Conservation (phyloP, 2,888 invertebrate species). For the Phorcus lineatus region DNA sequence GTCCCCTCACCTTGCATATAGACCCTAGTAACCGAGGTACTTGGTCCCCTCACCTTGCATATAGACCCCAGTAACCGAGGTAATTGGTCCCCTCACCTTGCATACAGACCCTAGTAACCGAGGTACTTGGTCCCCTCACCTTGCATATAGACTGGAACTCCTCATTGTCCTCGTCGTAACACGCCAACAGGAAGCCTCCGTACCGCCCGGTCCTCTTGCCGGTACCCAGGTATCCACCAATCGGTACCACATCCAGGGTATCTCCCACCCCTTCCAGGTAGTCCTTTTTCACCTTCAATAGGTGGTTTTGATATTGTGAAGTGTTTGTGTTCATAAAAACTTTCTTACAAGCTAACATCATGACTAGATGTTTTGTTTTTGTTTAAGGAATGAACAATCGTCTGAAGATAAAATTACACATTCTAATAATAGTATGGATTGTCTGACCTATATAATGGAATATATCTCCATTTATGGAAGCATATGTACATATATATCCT, state of each 20-base stretch:
- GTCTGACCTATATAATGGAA: no score
- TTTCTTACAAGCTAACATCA: not conserved
- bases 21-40: no score
- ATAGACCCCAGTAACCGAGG: no score
- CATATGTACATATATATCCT: no score
- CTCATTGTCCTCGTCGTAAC: slow-evolving; percentile 91
- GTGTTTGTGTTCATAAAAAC: no score
- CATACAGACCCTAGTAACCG: no score
- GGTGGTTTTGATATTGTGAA: not conserved
- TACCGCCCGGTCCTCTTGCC: slow-evolving; percentile 94
- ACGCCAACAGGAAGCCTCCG: slow-evolving; percentile 96
- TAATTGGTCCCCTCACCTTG: no score
- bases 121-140: slow-evolving; percentile 69
- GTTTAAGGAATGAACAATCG: not conserved
- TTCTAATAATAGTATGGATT: no score
- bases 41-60: no score
- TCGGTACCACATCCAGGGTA: slow-evolving; percentile 94
- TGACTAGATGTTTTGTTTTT: not conserved
- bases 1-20: no score
- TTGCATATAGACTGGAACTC: slow-evolving; percentile 95
- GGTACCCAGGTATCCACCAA: slow-evolving; percentile 94
- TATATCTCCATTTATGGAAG: no score
- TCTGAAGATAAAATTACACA: not conserved
- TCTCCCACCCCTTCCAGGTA: slow-evolving; percentile 97
- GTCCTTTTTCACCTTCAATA: slow-evolving; percentile 89